These are phyloP conservation scores for Noctilio leporinus DNA, from an alignment of 2,113 vertebrate genomes.

Conservation along the genomic window DNA sequence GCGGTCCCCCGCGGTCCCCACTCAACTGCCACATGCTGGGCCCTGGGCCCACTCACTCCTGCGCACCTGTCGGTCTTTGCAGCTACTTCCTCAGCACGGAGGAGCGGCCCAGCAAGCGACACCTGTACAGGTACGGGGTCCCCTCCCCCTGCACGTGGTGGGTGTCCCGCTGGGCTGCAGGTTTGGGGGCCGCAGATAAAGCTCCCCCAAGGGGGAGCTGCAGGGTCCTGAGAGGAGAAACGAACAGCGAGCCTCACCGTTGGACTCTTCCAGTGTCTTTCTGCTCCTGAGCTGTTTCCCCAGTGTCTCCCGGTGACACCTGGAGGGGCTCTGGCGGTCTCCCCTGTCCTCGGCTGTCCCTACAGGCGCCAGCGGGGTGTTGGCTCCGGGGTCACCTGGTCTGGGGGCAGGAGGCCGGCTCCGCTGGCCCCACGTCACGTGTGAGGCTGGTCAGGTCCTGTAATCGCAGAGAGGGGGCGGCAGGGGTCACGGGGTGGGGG, in stretches of 20 bases:
- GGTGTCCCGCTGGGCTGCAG: rapidly evolving
- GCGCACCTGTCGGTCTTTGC: not conserved
- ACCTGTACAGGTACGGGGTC: slow-evolving; percentile 89
- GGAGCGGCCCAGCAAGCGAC: slow-evolving; percentile 88
- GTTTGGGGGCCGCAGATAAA: not conserved
- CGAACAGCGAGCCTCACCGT: too few species aligned
- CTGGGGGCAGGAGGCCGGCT: not conserved
- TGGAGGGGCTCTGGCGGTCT: rapidly evolving
- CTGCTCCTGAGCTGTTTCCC: too few species aligned
- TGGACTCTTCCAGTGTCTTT: too few species aligned
- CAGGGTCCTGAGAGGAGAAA: rapidly evolving
- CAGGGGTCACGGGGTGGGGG: rapidly evolving
- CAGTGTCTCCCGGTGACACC: rapidly evolving
- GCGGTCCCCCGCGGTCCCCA: too few species aligned
- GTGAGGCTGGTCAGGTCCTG: rapidly evolving
- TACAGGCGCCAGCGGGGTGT: too few species aligned
- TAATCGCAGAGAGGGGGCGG: not conserved
- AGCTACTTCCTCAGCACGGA: slow-evolving; percentile 98
- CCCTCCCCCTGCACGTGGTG: rapidly evolving
- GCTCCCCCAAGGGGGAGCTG: not conserved
- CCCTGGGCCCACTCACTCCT: not conserved
- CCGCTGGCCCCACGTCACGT: rapidly evolving
- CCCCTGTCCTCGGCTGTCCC: not conserved
- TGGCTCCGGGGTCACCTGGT: too few species aligned
- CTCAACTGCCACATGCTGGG: too few species aligned